phyloP scores from a whole-genome alignment of 37 sponge, comb jelly and placozoan genomes.

The Cliona cf. orientalis region DNA sequence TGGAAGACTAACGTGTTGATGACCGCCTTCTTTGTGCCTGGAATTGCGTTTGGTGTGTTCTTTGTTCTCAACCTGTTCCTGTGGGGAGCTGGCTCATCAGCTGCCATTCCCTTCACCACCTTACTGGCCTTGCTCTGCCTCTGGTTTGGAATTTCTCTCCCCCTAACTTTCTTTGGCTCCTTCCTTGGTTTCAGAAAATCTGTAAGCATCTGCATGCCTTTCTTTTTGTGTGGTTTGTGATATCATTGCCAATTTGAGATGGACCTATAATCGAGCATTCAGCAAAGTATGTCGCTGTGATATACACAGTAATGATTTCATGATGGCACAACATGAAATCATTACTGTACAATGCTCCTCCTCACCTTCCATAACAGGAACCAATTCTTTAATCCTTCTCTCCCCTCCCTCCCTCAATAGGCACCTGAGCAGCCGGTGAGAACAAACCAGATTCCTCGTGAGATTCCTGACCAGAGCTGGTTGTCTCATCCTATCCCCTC shows the following conservation, averaged over 20 bases:
- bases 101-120: slow-evolving; percentile 98
- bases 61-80: slow-evolving; percentile 93
- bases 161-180: slow-evolving; percentile 97
- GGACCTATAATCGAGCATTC: too few relatives aligned
- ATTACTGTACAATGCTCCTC: background rate
- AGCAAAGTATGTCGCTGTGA: too few relatives aligned
- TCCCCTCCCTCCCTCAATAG: slow-evolving; percentile 39
- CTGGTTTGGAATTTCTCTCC: slow-evolving; percentile 95
- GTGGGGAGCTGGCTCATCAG: slow-evolving; percentile 91
- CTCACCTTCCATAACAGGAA: background rate
- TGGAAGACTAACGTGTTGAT: slow-evolving; percentile 93
- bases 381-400: background rate
- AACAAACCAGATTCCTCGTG: slow-evolving; percentile 98
- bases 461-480: slow-evolving; percentile 95
- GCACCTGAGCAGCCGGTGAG: slow-evolving; percentile 80
- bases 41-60: slow-evolving; percentile 83
- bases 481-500: slow-evolving; percentile 77
- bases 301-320: too few relatives aligned
- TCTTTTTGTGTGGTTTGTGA: background rate
- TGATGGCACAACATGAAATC: background rate
- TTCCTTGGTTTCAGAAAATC: slow-evolving; percentile 92
- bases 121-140: slow-evolving; percentile 90
- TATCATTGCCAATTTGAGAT: too few relatives aligned
- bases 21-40: slow-evolving; percentile 89
- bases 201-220: slow-evolving; percentile 40